These are phyloP conservation scores for Cantharis lateralis DNA, from an alignment of 2,888 invertebrate genomes.

Conservation along the genomic window DNA sequence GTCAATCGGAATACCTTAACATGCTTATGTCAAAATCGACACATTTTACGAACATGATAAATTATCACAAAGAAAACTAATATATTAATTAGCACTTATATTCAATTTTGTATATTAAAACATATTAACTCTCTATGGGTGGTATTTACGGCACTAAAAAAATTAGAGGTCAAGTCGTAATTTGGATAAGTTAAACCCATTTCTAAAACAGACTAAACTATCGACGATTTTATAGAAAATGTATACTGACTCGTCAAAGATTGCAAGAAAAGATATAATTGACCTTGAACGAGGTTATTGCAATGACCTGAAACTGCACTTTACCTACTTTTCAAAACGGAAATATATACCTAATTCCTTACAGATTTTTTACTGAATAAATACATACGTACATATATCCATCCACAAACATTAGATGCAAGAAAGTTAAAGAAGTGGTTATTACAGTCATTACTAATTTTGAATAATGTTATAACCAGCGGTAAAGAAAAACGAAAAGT, in stretches of 20 bases:
- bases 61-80: constrained; percentile 1
- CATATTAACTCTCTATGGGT: constrained; percentile 6
- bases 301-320: constrained; percentile 52
- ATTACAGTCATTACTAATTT: neutral
- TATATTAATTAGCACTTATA: constrained; percentile 6
- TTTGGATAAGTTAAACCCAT: constrained; percentile 6
- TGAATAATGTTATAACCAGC: neutral
- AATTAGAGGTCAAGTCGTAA: constrained; percentile 8
- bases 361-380: constrained; percentile 7
- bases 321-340: constrained; percentile 50
- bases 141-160: neutral
- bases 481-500: neutral
- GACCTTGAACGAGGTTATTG: constrained; percentile 56
- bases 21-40: constrained; percentile 2
- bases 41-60: neutral
- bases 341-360: constrained; percentile 24
- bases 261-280: constrained; percentile 47
- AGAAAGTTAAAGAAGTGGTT: neutral
- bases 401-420: neutral
- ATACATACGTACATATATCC: neutral
- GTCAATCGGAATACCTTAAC: neutral
- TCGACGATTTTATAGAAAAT: constrained; percentile 11
- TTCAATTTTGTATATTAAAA: constrained; percentile 11
- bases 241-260: constrained; percentile 10
- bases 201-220: constrained; percentile 9